Evolutionary conservation across 53 echinoderm and acorn worm genomes (phyloP).

Genomic region (Crossaster papposus): DNA sequence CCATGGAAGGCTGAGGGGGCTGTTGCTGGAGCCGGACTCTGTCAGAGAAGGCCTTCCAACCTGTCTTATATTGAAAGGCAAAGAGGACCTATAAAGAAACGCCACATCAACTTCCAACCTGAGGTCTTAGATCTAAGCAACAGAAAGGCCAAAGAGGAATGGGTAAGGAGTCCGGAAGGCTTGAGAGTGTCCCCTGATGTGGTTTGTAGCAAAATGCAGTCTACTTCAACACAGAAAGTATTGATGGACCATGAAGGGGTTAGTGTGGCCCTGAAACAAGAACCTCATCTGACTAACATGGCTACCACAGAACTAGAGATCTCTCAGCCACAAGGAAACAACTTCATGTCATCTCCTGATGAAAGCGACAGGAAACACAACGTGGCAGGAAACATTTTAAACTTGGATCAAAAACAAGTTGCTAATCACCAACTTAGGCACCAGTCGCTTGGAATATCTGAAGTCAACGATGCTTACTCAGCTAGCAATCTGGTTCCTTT

Average conservation of each 20-base stretch:
- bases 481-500: neutral
- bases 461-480: neutral
- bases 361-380: neutral
- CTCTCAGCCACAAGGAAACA: neutral
- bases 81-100: conserved; percentile 51
- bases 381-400: neutral
- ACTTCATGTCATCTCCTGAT: neutral
- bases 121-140: conserved; percentile 44
- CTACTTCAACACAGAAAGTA: neutral
- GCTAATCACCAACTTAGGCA: neutral
- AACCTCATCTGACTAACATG: neutral
- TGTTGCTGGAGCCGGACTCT: neutral
- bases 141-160: conserved; percentile 16
- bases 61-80: conserved; percentile 47
- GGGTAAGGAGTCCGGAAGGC: neutral
- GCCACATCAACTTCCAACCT: conserved; percentile 42
- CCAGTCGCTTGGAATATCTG: neutral
- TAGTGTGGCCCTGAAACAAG: neutral
- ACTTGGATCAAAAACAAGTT: neutral
- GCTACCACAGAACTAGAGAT: neutral
- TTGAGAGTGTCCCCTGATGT: neutral
- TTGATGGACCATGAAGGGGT: neutral
- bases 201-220: neutral
- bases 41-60: conserved; percentile 21
- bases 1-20: neutral